Percentiles rank a stretch among this genome's conserved stretches.
Conservation (phyloP, 2,797 vertebrate genomes). For the Meriones psammophilus region DNA sequence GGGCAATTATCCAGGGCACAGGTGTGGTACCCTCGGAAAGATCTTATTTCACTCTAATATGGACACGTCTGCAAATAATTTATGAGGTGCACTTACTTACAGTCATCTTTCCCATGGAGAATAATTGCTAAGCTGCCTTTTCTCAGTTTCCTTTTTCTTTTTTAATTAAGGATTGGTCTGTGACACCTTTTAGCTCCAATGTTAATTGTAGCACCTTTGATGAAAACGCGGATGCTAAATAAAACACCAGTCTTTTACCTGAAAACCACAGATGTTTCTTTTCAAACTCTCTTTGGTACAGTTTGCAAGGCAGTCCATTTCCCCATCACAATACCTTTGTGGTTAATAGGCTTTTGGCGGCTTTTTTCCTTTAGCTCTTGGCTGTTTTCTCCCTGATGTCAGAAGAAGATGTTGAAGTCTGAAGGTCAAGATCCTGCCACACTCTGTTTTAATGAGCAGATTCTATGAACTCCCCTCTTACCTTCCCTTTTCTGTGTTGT, state of each 20-base stretch:
- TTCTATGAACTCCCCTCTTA: neutral
- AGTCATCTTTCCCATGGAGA: constrained; percentile 81
- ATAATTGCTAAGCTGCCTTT: constrained; percentile 84
- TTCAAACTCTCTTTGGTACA: neutral
- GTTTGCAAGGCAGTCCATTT: constrained; percentile 56
- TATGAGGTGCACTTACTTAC: constrained; percentile 84
- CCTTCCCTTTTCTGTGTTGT: neutral
- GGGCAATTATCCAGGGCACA: constrained; percentile 88
- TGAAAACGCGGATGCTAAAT: constrained; percentile 59
- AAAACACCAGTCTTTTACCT: constrained; percentile 19
- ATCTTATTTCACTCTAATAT: constrained; percentile 86
- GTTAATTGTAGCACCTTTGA: constrained; percentile 60
- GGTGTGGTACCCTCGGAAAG: constrained; percentile 87
- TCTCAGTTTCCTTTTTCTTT: constrained; percentile 76
- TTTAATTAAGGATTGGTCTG: constrained; percentile 66
- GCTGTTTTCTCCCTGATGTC: neutral
- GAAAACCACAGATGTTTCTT: constrained; percentile 28
- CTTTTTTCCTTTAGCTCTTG: neutral
- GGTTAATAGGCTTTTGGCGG: neutral
- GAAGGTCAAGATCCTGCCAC: neutral
- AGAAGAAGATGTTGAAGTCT: neutral
- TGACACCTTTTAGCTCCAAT: constrained; percentile 50
- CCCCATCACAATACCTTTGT: neutral
- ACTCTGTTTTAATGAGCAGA: neutral
- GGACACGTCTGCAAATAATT: constrained; percentile 89